Evolutionary conservation across 2,113 vertebrate species (phyloP), one percentile per base, ranked within the genome.

Genomic region (Forbesichthys papilliferus): DNA sequence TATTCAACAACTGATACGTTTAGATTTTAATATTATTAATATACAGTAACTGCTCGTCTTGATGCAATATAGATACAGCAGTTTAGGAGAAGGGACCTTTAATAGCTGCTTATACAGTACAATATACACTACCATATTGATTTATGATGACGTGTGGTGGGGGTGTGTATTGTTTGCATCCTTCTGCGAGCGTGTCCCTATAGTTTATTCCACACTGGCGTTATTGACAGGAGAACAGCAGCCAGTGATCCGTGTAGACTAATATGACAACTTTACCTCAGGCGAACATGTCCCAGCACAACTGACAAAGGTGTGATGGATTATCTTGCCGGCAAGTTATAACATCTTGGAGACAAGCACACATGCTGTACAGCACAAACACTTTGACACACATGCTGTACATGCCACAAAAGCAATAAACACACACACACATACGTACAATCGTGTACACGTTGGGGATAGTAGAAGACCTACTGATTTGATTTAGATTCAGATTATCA

Each of bases 211-310:
- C 48, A 56, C 53, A 58, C 58, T 27, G 14, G 48, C 16, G 57
- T 16, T 49, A 58, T 56, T 66, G 48, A 74, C 58, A 1, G 61
- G 64, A 73, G 47, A 0, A 63, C 36, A 9, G 1, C 60, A 66
- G 20, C 74, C 61, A 48, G 46, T 48, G 72, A 83, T 70, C 65
- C 46, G 48, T 68, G 60, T 58, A 68, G 79, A 79, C 80, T 81
- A 71, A 69, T 84, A 55, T 84, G 73, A 75, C 75, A 61, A 3
- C 48, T 73, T 77, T 81, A 80, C 84, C 83, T 77, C 71, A 48
- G 83, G 75, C 79, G 75, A 77, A 69, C 4, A 56, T 75, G 73
- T 82, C 79, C 77, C 63, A 67, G 78, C 76, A 66, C 58, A 69
- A 57, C 59, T 79, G 81, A 72, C 73, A 64, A 14, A 0, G 46